Base-by-base conservation (phyloP, 92 coral and sea anemone species). In the Galaxea fascicularis region DNA sequence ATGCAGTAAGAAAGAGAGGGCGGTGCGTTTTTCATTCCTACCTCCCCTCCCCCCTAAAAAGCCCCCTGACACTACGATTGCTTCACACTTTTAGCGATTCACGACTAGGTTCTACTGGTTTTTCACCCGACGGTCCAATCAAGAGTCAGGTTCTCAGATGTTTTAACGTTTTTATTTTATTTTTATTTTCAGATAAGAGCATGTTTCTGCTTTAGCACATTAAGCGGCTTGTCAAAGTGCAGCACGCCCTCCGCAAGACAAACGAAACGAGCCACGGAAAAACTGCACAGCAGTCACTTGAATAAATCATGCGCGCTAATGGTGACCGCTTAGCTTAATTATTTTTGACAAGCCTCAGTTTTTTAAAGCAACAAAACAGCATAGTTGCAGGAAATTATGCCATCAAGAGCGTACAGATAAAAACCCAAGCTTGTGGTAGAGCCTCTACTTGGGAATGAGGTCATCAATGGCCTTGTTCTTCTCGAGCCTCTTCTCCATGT, bases 401-500 rank as follows among this genome's bases (percentile, higher is more conserved):
- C 70, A 70, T n/a, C 51, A 39, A 56, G 70, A 35, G 54, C 39
- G 70, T 69, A 46, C 28, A 31, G 26, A 71, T 10, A 4, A 4
- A 54, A 54, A 54, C 54, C 68, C 58, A 27, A 26, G 47, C 85
- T 26, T 24, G 8, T 28, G 65, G 18, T 68, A 31, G 27, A 3
- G 17, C 56, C 78, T 70, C 87, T 72, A 90, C 59, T 89, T 94
- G 29, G 98, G 95, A 44, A 97, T 83, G 52, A 97, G 94, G 73
- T 93, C 95, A 1, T 97, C 99, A 14, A 97, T 97, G 16, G 86
- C 8, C 78, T 90, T 91, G 66, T 92, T 93, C 58, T 85, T 94
- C 82, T 97, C 99, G 73, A 97, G 82, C 47, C 92, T 82, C 87
- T 97, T 97, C 78, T 97, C 99, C 83, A 97, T 89, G 79, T 93